These are phyloP conservation scores for Percina caprodes DNA, from an alignment of 2,113 vertebrate genomes.

Conservation along the genomic window DNA sequence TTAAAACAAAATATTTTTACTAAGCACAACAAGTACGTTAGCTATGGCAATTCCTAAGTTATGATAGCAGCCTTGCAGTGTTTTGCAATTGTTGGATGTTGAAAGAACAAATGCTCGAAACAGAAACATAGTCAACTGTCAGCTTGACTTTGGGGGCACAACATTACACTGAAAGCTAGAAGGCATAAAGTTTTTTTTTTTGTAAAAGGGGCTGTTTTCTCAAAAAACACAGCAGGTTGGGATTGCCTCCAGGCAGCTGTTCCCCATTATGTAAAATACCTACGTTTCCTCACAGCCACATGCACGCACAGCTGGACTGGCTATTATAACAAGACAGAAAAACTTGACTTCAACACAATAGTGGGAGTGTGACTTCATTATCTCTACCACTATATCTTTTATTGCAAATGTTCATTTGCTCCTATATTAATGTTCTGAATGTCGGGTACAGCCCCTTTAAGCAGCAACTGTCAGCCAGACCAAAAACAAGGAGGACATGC, in stretches of 20 bases:
- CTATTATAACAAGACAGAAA: too few relatives aligned
- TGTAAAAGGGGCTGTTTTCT: too few relatives aligned
- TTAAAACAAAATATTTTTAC: constrained; percentile 4
- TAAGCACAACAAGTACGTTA: neutral
- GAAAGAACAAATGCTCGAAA: constrained; percentile 1
- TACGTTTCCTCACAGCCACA: too few relatives aligned
- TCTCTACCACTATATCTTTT: too few relatives aligned
- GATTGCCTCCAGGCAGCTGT: too few relatives aligned
- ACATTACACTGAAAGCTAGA: constrained; percentile 7
- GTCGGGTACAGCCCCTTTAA: neutral
- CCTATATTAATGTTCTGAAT: too few relatives aligned
- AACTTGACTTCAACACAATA: too few relatives aligned
- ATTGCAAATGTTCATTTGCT: too few relatives aligned
- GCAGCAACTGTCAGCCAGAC: neutral
- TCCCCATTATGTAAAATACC: too few relatives aligned
- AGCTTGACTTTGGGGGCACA: neutral
- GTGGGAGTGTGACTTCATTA: too few relatives aligned
- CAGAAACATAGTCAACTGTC: constrained; percentile 2
- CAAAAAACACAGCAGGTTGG: too few relatives aligned
- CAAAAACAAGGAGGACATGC: neutral
- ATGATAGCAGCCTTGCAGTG: neutral
- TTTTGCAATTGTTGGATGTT: neutral
- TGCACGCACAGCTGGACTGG: too few relatives aligned
- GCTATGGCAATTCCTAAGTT: neutral
- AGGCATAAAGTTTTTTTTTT: neutral